Evolutionary conservation across 2,888 invertebrate genomes (phyloP), one percentile per base, ranked within the genome.

Genomic region (Stegophylla sp.): DNA sequence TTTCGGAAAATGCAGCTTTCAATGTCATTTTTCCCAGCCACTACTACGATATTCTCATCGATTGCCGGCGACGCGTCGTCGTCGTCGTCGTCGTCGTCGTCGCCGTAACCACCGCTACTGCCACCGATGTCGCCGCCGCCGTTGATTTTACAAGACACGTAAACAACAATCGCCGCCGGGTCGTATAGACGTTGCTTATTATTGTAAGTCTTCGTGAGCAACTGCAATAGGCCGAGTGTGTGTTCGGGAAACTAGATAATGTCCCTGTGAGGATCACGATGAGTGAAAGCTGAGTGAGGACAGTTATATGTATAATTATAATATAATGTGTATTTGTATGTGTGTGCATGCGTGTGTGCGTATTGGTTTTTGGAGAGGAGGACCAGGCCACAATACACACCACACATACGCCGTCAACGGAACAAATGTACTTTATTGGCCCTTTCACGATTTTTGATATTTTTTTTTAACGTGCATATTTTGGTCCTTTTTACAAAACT

Each of bases 1-100:
- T 75, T 64, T 75, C 74, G 51, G 20, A 75, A 75, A 75, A n/a
- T n/a, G 63, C 63, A 56, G 56, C 53, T 76, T 76, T 76, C 76
- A 67, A 76, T 67, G 76, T 76, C 66, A 66, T 76, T 76, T 76
- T 66, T 56, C 63, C 45, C 53, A 17, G 12, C 41, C 45, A 20
- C 56, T 51, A 20, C 59, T 51, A 20, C 59, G 45, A n/a, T 51
- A n/a, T 56, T 17, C 59, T 13, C 77, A 77, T 67, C 77, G 59
- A 67, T 67, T 59, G 34, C 59, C 15, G 51, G 53, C 72, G 72
- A 20, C 67, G 67, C 45, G 45, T 45, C 56, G 53, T 15, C 26
- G n/a, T 15, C 59, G 66, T 1, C 66, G 23, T 7, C 69, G 12
- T 7, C 34, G 34, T 1, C n/a, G 34, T 13, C 71, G 53, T 9